Conservation (phyloP, 2,797 vertebrate genomes). For the Anguilla marmorata region DNA sequence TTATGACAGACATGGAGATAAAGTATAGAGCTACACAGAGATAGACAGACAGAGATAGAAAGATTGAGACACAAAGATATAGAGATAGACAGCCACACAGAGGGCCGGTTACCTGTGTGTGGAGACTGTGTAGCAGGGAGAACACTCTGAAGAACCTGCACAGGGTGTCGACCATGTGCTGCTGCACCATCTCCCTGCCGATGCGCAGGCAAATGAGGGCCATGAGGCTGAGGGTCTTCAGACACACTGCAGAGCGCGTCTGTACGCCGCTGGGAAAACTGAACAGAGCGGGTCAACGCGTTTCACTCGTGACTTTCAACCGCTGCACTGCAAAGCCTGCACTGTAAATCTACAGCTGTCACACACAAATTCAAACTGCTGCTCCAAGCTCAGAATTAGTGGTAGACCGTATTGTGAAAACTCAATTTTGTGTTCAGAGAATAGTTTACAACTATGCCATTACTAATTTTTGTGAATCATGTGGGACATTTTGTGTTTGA, state of each 20-base stretch:
- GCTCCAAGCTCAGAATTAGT: no score
- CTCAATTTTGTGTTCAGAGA: no score
- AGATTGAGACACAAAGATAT: background rate
- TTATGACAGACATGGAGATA: no score
- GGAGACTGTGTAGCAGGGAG: conserved; percentile 80
- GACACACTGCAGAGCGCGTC: conserved; percentile 86
- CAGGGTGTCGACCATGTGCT: conserved; percentile 90
- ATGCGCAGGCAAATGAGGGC: conserved; percentile 94
- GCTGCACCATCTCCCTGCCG: conserved; percentile 96
- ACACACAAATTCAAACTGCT: background rate
- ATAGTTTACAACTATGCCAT: no score
- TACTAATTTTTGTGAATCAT: no score
- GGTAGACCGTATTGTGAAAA: no score
- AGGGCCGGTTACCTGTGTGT: conserved; percentile 74
- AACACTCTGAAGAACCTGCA: conserved; percentile 86
- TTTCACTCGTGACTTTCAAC: background rate
- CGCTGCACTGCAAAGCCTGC: background rate
- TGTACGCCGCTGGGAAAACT: conserved; percentile 95
- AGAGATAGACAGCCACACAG: background rate
- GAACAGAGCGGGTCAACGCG: conserved; percentile 41
- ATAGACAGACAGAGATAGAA: no score
- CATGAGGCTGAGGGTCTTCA: conserved; percentile 93
- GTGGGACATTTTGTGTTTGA: no score
- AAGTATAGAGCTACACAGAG: no score
- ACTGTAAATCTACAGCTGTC: background rate